These are phyloP conservation scores for Nesidiocoris tenuis DNA, from an alignment of 2,888 invertebrate genomes.

Conservation along the genomic window DNA sequence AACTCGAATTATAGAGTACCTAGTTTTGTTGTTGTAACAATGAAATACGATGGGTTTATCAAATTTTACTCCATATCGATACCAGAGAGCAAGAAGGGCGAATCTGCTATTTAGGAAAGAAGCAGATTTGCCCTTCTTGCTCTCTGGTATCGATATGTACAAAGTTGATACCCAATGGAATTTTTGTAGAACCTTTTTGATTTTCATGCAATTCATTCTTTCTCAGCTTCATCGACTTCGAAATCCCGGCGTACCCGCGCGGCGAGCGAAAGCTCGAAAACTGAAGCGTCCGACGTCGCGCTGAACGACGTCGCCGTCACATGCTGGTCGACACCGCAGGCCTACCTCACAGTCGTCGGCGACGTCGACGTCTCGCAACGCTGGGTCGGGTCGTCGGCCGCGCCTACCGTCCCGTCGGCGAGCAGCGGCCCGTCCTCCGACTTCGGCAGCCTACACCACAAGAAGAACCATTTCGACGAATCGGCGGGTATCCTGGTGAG, in stretches of 20 bases:
- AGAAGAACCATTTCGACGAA: not conserved
- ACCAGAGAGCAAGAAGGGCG: too few species aligned
- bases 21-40: too few species aligned
- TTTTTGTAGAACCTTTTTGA: too few species aligned
- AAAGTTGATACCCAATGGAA: too few species aligned
- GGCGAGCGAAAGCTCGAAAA: conserved; percentile 22
- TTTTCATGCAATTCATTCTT: too few species aligned
- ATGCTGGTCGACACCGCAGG: conserved; percentile 24
- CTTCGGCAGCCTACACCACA: not conserved
- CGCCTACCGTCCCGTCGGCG: not conserved
- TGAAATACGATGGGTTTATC: too few species aligned
- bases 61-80: too few species aligned
- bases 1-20: too few species aligned
- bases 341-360: conserved; percentile 26
- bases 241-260: conserved; percentile 7
- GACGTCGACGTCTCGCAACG: conserved; percentile 12
- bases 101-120: too few species aligned
- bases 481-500: not conserved
- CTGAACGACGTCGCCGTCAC: not conserved
- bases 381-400: conserved; percentile 26
- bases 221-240: not conserved
- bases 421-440: not conserved
- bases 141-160: too few species aligned
- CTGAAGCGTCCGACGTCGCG: conserved; percentile 4
- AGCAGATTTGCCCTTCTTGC: too few species aligned